A percentile compares a stretch with the other conserved stretches of the same genome.
phyloP scores from a whole-genome alignment of 2,113 vertebrate species.

The Calidris pygmaea region DNA sequence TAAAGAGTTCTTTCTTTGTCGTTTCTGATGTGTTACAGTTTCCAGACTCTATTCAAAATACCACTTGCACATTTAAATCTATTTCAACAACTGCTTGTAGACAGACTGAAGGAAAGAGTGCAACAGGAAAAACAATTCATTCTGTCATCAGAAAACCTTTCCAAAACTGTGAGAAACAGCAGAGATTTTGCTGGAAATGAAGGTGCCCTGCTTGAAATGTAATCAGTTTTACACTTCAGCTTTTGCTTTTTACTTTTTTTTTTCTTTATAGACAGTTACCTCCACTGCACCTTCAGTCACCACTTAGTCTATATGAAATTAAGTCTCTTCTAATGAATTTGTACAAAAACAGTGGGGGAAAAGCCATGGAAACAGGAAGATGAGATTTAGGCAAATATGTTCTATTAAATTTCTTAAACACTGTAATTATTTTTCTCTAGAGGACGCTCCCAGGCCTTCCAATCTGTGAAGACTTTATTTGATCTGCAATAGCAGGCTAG shows the following conservation, averaged over 20 bases:
- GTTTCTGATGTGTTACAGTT: conserved; percentile 22
- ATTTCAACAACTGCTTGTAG: conserved; percentile 39
- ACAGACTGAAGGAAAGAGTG: conserved; percentile 13
- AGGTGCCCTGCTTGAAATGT: conserved; percentile 23
- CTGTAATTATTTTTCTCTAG: background rate
- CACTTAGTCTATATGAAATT: background rate
- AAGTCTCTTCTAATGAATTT: background rate
- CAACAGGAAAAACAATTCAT: conserved; percentile 41
- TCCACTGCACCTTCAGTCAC: background rate
- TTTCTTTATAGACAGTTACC: background rate
- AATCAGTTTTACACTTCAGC: background rate
- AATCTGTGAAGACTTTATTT: background rate
- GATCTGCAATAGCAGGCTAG: background rate
- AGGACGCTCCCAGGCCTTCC: background rate
- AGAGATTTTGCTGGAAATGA: conserved; percentile 28
- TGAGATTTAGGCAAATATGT: background rate
- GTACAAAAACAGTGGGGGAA: accelerated
- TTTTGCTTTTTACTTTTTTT: background rate
- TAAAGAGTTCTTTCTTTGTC: background rate
- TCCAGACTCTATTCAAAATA: conserved; percentile 51
- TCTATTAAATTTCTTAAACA: background rate
- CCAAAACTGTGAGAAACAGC: conserved; percentile 26
- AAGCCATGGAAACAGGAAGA: background rate
- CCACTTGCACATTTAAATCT: conserved; percentile 48
- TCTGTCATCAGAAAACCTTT: conserved; percentile 45